Conservation (phyloP, 2,113 vertebrate genomes). For the Sinosuthora webbiana region DNA sequence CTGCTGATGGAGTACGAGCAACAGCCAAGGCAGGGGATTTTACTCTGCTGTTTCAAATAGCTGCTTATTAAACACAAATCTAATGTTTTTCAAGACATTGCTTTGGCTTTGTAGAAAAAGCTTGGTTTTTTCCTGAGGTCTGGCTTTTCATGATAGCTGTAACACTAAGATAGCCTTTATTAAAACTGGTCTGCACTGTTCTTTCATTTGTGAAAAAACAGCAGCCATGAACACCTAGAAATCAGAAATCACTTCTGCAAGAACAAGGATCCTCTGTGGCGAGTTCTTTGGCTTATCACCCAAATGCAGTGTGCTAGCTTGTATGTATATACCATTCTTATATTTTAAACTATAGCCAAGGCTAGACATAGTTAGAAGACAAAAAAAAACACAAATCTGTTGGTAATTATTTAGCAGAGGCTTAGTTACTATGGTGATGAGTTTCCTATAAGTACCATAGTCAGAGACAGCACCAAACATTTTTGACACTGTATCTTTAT, state of each 20-base stretch:
- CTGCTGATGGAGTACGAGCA: neutral
- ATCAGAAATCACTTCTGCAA: neutral
- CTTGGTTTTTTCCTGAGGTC: neutral
- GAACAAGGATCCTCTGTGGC: fast-evolving
- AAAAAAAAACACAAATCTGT: neutral
- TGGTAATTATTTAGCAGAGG: slow-evolving; percentile 27
- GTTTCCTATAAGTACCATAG: neutral
- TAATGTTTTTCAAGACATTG: neutral
- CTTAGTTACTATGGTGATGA: slow-evolving; percentile 56
- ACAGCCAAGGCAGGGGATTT: neutral
- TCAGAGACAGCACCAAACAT: neutral
- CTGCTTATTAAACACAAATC: neutral
- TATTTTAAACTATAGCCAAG: neutral
- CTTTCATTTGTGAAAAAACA: neutral
- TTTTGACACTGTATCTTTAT: neutral
- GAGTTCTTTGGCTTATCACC: neutral
- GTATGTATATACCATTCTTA: neutral
- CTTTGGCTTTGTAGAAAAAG: neutral
- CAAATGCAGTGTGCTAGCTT: neutral
- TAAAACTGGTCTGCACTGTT: neutral
- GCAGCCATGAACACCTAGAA: neutral
- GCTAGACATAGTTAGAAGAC: neutral
- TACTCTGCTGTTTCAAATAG: neutral
- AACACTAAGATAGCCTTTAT: neutral
- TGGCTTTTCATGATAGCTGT: neutral